phyloP scores from a whole-genome alignment of 1,140 invertebrate genomes.

The Drosophila lacteicornis region DNA sequence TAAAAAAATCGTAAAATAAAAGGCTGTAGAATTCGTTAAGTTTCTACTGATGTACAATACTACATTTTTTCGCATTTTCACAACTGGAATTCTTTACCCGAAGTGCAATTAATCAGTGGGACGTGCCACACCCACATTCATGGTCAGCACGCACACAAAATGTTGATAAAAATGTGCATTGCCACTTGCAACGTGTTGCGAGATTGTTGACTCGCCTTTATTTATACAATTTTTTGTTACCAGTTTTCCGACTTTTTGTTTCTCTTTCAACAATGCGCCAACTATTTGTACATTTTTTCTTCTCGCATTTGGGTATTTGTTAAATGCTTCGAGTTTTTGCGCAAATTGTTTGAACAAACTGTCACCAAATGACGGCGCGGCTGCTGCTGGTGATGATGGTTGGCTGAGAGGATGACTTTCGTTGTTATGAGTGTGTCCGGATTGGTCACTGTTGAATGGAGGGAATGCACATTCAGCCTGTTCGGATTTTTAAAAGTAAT shows the following conservation, averaged over 20 bases:
- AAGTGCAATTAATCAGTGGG: conserved; percentile 77
- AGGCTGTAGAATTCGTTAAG: not conserved
- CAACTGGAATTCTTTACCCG: conserved; percentile 24
- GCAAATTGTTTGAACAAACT: conserved; percentile 64
- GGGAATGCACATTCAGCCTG: conserved; percentile 46
- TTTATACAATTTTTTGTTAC: conserved; percentile 50
- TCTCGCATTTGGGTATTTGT: conserved; percentile 34
- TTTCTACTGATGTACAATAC: not conserved
- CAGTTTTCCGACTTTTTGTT: conserved; percentile 9
- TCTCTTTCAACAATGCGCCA: conserved; percentile 42
- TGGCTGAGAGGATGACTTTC: conserved; percentile 30
- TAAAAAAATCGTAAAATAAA: no score
- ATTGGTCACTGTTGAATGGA: conserved; percentile 28
- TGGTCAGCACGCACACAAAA: conserved; percentile 63
- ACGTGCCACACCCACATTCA: conserved; percentile 66
- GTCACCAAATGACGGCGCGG: conserved; percentile 44
- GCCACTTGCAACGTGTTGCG: conserved; percentile 80
- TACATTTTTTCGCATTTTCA: conserved; percentile 17
- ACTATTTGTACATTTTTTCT: conserved; percentile 59
- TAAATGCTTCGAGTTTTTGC: conserved; percentile 49
- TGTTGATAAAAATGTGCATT: conserved; percentile 71
- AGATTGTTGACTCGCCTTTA: conserved; percentile 73
- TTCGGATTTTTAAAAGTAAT: conserved; percentile 54
- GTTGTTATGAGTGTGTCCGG: conserved; percentile 26
- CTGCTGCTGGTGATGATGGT: conserved; percentile 42